A percentile compares a stretch with the other conserved stretches of the same genome.
phyloP scores from a whole-genome alignment of 1,140 invertebrate genomes.

The Drosophila pallidifrons region DNA sequence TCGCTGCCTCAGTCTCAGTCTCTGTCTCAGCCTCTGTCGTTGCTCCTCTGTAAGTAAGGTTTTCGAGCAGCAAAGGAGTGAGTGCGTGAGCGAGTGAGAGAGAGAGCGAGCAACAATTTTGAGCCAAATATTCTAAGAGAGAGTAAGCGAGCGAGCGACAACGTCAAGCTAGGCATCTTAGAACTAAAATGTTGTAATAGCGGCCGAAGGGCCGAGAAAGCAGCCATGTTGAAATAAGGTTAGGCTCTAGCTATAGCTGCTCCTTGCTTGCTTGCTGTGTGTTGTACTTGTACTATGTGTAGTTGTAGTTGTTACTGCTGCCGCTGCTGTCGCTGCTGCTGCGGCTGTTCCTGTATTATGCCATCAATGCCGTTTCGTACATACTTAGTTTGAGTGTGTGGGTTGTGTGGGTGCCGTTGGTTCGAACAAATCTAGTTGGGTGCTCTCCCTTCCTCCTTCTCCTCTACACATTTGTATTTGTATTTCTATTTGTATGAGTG shows the following conservation, averaged over 20 bases:
- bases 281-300: conserved; percentile 22
- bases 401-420: conserved; percentile 38
- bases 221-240: conserved; percentile 69
- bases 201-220: conserved; percentile 50
- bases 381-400: conserved; percentile 59
- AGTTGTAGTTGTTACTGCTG: conserved; percentile 32
- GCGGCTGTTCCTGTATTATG: conserved; percentile 72
- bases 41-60: conserved; percentile 59
- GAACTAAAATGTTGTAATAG: conserved; percentile 81
- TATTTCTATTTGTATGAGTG: not conserved
- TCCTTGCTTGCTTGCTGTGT: not conserved
- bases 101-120: conserved; percentile 65
- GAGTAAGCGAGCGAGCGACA: conserved; percentile 25
- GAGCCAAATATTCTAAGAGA: conserved; percentile 26
- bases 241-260: conserved; percentile 50
- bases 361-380: conserved; percentile 81
- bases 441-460: not conserved
- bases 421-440: conserved; percentile 69
- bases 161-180: conserved; percentile 54
- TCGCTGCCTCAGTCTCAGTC: conserved; percentile 20
- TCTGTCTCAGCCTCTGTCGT: conserved; percentile 17
- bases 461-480: conserved; percentile 1
- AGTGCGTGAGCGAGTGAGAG: conserved; percentile 18
- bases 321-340: conserved; percentile 38
- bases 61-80: conserved; percentile 46